Evolutionary conservation across 2,113 vertebrate genomes (phyloP).

Genomic region (Otocyon megalotis): DNA sequence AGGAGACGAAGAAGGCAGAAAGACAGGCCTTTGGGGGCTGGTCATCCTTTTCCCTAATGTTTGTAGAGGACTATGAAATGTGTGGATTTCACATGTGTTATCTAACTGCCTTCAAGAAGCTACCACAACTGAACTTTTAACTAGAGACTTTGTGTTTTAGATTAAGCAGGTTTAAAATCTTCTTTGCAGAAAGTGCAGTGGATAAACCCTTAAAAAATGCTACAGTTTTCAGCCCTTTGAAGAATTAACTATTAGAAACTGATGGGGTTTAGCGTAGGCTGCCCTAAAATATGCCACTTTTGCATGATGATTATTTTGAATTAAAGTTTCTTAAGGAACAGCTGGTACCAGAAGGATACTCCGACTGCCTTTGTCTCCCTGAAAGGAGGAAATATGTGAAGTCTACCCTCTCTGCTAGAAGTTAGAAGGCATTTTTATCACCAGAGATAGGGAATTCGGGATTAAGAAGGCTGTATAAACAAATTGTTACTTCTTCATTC

Average conservation of each 20-base stretch:
- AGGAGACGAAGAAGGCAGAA: neutral
- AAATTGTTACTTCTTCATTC: neutral
- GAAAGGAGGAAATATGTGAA: neutral
- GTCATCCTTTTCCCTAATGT: neutral
- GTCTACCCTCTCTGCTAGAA: neutral
- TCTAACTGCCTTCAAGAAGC: neutral
- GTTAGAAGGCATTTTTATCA: neutral
- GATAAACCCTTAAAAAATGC: neutral
- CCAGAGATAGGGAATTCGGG: neutral
- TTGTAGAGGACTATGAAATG: neutral
- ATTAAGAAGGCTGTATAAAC: neutral
- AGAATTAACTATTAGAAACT: neutral
- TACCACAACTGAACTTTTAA: neutral
- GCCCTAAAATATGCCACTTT: neutral
- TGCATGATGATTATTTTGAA: neutral
- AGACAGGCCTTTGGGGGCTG: neutral
- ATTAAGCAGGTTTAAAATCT: neutral
- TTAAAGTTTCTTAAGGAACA: neutral
- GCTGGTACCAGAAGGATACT: neutral
- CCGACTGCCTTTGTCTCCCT: neutral
- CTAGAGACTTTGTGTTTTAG: neutral
- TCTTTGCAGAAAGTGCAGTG: neutral
- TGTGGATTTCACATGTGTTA: neutral
- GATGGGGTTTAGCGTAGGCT: neutral
- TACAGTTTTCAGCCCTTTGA: neutral